Evolutionary conservation across 53 echinoderm and acorn worm genomes (phyloP).

Genomic region (Holothuria leucospilota): DNA sequence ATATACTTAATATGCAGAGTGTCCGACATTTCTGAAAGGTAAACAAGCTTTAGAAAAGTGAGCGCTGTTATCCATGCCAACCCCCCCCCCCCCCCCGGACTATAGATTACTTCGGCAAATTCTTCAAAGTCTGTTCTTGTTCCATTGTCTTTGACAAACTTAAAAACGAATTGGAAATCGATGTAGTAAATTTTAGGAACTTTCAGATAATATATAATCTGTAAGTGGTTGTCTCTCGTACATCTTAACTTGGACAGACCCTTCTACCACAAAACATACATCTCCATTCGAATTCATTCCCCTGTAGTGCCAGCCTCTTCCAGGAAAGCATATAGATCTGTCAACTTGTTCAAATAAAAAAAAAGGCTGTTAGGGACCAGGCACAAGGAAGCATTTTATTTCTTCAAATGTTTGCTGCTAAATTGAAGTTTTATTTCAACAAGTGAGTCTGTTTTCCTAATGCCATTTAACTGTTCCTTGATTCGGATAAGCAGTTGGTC

Average conservation of each 20-base stretch:
- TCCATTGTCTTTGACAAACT: too few species aligned
- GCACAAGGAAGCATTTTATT: neutral
- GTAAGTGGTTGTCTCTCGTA: neutral
- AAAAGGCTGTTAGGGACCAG: neutral
- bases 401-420: neutral
- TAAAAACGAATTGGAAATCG: neutral
- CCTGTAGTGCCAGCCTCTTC: too few species aligned
- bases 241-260: neutral
- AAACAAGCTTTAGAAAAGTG: too few species aligned
- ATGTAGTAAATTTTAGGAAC: neutral
- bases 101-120: too few species aligned
- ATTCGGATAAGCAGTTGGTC: too few species aligned
- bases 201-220: neutral
- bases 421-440: neutral
- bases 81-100: too few species aligned
- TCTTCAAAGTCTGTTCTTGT: too few species aligned
- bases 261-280: neutral
- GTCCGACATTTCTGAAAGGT: too few species aligned
- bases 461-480: too few species aligned
- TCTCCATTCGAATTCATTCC: neutral
- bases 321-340: neutral
- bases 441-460: too few species aligned
- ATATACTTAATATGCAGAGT: too few species aligned
- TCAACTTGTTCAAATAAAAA: neutral
- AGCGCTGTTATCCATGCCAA: too few species aligned